These are phyloP conservation scores for Hirtodrosophila trivittata DNA, from an alignment of 2,888 invertebrate species.

Conservation along the genomic window DNA sequence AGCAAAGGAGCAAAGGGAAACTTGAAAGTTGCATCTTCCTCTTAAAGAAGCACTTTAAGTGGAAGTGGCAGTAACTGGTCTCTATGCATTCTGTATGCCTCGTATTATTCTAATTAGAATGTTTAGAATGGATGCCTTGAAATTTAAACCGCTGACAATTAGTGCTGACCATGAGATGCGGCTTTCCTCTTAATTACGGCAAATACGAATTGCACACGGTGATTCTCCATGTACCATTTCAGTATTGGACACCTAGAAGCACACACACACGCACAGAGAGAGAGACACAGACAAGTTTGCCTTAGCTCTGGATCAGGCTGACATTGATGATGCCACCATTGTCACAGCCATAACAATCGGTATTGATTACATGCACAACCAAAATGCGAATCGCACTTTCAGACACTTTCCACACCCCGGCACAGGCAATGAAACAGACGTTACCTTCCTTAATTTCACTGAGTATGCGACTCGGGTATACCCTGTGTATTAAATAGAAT, in stretches of 20 bases:
- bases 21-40: slow-evolving; percentile 23
- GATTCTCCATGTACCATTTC: background rate
- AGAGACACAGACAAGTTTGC: background rate
- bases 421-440: too few species aligned
- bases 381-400: slow-evolving; percentile 40
- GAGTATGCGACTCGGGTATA: too few species aligned
- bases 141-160: slow-evolving; percentile 41
- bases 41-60: too few species aligned
- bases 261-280: background rate
- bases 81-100: too few species aligned
- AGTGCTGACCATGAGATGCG: slow-evolving; percentile 41
- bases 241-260: too few species aligned
- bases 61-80: too few species aligned
- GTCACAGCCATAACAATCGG: slow-evolving; percentile 65
- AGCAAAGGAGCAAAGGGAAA: slow-evolving; percentile 12
- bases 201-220: slow-evolving; percentile 58
- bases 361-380: slow-evolving; percentile 68
- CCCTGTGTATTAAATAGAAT: too few species aligned
- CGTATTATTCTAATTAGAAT: slow-evolving; percentile 56
- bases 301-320: slow-evolving; percentile 3
- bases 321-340: slow-evolving; percentile 43
- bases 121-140: slow-evolving; percentile 18
- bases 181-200: slow-evolving; percentile 59
- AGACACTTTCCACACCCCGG: too few species aligned
- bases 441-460: too few species aligned